Conservation (phyloP, 2,888 invertebrate species). For the Blastobasis adustella region DNA sequence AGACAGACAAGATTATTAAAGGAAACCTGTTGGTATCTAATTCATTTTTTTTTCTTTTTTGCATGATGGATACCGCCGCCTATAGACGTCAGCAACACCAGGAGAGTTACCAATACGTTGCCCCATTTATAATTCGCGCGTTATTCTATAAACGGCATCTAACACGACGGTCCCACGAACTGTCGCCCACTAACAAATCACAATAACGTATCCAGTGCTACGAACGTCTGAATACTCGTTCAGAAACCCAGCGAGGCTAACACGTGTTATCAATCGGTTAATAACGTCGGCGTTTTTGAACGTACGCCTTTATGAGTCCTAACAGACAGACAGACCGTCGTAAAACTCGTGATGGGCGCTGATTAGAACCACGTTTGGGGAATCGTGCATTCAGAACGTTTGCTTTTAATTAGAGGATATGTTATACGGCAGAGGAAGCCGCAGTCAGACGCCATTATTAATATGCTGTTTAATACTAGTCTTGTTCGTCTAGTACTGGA, state of each 20-base stretch:
- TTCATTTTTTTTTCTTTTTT: too few species aligned
- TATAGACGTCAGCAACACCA: too few species aligned
- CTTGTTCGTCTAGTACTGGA: too few species aligned
- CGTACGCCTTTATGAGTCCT: conserved; percentile 45
- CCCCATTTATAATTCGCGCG: too few species aligned
- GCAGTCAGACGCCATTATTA: conserved; percentile 19
- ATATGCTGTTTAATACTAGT: too few species aligned
- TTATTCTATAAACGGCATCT: too few species aligned
- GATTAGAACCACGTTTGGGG: conserved; percentile 64
- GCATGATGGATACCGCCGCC: too few species aligned
- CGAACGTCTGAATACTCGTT: conserved; percentile 13
- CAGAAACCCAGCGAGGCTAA: conserved; percentile 24
- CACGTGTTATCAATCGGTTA: conserved; percentile 65
- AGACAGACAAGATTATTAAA: too few species aligned
- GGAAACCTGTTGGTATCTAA: too few species aligned
- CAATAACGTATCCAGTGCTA: conserved; percentile 2
- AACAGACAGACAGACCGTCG: conserved; percentile 59
- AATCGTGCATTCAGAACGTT: conserved; percentile 23
- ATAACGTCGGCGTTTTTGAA: conserved; percentile 48
- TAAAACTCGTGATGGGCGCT: conserved; percentile 53
- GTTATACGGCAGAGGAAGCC: conserved; percentile 40
- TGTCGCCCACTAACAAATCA: neutral
- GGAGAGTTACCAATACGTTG: too few species aligned
- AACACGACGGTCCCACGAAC: too few species aligned
- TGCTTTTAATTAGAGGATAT: conserved; percentile 64